Percentiles rank a stretch among this genome's conserved stretches.
Evolutionary conservation across 2,113 vertebrate species (phyloP).

Genomic region (Pelmatolapia mariae): DNA sequence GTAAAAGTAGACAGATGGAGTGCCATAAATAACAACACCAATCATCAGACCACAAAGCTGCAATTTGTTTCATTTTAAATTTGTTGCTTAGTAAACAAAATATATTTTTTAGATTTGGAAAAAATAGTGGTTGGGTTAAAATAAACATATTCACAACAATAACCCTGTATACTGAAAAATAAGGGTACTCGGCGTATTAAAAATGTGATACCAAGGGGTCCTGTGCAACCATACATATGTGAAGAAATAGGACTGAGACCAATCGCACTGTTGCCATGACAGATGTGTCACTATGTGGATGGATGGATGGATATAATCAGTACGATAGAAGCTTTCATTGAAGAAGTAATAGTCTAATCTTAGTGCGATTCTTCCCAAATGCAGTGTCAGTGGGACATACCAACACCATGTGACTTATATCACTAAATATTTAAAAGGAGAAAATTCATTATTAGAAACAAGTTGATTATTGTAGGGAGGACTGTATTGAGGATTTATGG

Average conservation of each 20-base stretch:
- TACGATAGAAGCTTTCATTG: background rate
- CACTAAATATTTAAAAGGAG: background rate
- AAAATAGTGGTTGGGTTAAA: background rate
- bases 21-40: background rate
- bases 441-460: background rate
- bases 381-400: background rate
- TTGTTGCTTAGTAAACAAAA: background rate
- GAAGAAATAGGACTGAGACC: background rate
- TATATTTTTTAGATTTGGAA: background rate
- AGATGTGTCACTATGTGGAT: background rate
- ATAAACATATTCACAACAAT: background rate
- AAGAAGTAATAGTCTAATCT: background rate
- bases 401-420: background rate
- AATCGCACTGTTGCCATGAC: background rate
- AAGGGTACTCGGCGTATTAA: fast-evolving
- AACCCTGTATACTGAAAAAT: background rate
- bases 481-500: slow-evolving; percentile 12
- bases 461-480: slow-evolving; percentile 1
- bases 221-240: background rate
- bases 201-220: background rate
- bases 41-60: background rate
- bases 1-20: background rate
- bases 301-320: background rate
- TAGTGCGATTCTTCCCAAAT: background rate
- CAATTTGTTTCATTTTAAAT: background rate